Evolutionary conservation across 2,888 invertebrate genomes (phyloP).

Genomic region (Calameuta idolon): DNA sequence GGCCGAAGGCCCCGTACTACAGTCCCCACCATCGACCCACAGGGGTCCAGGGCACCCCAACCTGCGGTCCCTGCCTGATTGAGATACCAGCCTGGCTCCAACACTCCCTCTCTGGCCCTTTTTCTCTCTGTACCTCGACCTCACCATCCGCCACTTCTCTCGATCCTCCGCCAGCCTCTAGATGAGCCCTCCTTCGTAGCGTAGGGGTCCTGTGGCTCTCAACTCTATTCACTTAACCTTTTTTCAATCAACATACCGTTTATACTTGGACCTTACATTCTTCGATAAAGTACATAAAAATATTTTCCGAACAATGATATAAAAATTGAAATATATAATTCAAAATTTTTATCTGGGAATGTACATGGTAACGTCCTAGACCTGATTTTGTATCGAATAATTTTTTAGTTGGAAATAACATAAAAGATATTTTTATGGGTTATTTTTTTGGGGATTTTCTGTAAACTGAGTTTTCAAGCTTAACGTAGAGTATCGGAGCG

Average conservation of each 20-base stretch:
- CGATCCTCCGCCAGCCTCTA: slow-evolving; percentile 18
- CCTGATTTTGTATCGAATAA: not conserved
- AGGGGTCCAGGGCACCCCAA: slow-evolving; percentile 59
- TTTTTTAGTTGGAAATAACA: not conserved
- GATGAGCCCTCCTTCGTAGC: slow-evolving; percentile 23
- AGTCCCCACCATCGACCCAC: slow-evolving; percentile 38
- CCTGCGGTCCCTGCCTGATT: slow-evolving; percentile 62
- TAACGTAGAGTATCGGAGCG: not conserved
- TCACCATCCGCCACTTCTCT: slow-evolving; percentile 18
- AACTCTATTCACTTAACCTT: not conserved
- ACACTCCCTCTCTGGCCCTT: slow-evolving; percentile 20
- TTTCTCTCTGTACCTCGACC: slow-evolving; percentile 21
- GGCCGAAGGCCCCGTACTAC: slow-evolving; percentile 50
- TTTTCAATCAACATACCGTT: not conserved
- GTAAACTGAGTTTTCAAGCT: not conserved
- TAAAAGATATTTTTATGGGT: not conserved
- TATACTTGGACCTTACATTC: not conserved
- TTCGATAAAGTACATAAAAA: not conserved
- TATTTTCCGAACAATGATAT: not conserved
- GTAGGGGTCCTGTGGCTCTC: slow-evolving; percentile 34
- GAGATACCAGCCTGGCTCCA: slow-evolving; percentile 61
- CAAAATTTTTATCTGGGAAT: not conserved
- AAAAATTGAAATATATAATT: not conserved
- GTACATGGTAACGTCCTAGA: not conserved
- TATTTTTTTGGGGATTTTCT: not conserved